Evolutionary conservation across 2,113 vertebrate genomes (phyloP).

Genomic region (Cardinalis cardinalis): DNA sequence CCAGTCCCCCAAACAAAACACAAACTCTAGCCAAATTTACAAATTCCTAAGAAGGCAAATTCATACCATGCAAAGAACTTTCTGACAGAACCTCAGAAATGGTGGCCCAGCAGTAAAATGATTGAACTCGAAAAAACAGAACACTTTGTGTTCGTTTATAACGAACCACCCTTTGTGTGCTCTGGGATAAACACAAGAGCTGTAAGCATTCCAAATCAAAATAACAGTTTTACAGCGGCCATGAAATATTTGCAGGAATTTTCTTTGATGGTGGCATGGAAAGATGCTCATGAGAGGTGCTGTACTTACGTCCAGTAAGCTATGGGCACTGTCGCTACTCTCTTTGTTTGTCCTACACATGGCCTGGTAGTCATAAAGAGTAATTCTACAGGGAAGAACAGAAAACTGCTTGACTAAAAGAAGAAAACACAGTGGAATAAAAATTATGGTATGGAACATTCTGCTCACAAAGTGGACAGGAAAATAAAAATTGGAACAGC

Average conservation of each 20-base stretch:
- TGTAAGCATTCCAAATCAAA: constrained; percentile 16
- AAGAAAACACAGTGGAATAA: constrained; percentile 17
- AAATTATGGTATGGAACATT: not conserved
- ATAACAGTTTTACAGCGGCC: not conserved
- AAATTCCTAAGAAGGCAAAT: not conserved
- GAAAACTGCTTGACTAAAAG: constrained; percentile 65
- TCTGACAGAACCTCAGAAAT: not conserved
- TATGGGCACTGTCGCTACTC: constrained; percentile 88
- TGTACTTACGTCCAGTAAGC: constrained; percentile 90
- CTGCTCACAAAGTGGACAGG: not conserved
- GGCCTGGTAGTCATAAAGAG: constrained; percentile 96
- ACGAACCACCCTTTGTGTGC: not conserved
- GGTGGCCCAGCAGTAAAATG: not conserved
- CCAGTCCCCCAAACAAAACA: not conserved
- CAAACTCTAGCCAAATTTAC: not conserved
- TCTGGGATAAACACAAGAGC: not conserved
- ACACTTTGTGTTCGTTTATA: not conserved
- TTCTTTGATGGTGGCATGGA: constrained; percentile 13
- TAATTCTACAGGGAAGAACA: constrained; percentile 80
- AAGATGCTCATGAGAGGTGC: not conserved
- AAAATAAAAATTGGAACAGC: not conserved
- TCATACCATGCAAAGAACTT: not conserved
- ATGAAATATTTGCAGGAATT: not conserved
- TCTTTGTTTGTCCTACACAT: constrained; percentile 92
- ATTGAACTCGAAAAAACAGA: not conserved